Percentiles rank a stretch among this genome's conserved stretches.
Conservation (phyloP, 64 coral and sea anemone genomes). For the Cladopsammia gracilis region DNA sequence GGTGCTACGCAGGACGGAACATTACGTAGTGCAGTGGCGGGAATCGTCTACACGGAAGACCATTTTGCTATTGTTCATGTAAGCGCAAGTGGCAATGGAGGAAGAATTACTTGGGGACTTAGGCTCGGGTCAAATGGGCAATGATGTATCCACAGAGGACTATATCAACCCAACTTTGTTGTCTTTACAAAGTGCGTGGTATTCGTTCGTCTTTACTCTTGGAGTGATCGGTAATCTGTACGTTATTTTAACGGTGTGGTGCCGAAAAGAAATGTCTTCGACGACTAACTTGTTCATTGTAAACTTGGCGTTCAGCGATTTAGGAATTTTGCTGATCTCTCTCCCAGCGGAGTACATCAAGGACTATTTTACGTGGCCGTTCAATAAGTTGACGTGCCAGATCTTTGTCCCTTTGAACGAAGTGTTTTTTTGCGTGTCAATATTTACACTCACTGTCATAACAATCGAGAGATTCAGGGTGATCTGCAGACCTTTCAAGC, state of each 20-base stretch:
- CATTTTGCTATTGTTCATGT: not conserved
- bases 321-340: slow-evolving; percentile 91
- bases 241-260: slow-evolving; percentile 75
- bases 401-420: slow-evolving; percentile 87
- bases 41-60: not conserved
- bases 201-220: slow-evolving; percentile 84
- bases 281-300: slow-evolving; percentile 93
- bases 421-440: slow-evolving; percentile 91
- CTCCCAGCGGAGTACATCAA: slow-evolving; percentile 76
- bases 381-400: slow-evolving; percentile 80
- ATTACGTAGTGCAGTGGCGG: not conserved
- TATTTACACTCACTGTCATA: slow-evolving; percentile 86
- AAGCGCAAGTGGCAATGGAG: not conserved
- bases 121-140: not conserved
- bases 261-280: slow-evolving; percentile 73
- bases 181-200: slow-evolving; percentile 81
- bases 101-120: not conserved
- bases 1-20: no score
- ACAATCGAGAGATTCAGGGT: slow-evolving; percentile 85
- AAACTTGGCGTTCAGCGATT: slow-evolving; percentile 90
- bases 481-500: slow-evolving; percentile 86
- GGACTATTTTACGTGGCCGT: slow-evolving; percentile 91
- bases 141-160: not conserved
- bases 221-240: slow-evolving; percentile 90
- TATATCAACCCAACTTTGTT: slow-evolving; percentile 1